Evolutionary conservation across 2,888 invertebrate genomes (phyloP).

Genomic region (Suillia variegata): DNA sequence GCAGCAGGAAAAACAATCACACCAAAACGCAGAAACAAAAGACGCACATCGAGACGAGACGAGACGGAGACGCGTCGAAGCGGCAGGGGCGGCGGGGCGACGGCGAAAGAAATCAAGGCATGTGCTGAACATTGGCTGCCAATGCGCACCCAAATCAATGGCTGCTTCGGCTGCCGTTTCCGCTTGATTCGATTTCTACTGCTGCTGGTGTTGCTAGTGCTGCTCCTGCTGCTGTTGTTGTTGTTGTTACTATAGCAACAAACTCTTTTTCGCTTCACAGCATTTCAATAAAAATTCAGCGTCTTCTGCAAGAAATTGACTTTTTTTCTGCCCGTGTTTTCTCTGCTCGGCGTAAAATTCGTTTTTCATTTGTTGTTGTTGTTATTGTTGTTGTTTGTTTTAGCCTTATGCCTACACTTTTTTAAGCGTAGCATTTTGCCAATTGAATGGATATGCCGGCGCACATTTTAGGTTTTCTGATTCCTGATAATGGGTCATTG

Average conservation of each 20-base stretch:
- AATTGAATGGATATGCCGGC: constrained; percentile 14
- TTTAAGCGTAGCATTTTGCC: constrained; percentile 10
- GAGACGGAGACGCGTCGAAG: too few species aligned
- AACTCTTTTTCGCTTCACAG: constrained; percentile 13
- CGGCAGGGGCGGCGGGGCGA: too few species aligned
- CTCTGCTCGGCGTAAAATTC: not conserved
- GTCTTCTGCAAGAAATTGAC: too few species aligned
- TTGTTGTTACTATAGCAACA: not conserved
- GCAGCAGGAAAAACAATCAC: not conserved
- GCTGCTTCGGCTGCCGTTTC: constrained; percentile 1
- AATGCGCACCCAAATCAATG: not conserved
- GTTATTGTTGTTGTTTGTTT: not conserved
- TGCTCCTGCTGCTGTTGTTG: not conserved
- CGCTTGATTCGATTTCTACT: not conserved
- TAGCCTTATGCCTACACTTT: not conserved
- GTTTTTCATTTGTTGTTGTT: too few species aligned
- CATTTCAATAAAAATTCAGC: constrained; percentile 11
- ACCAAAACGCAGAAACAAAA: not conserved
- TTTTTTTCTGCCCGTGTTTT: not conserved
- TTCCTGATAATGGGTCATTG: too few species aligned
- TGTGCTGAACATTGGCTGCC: not conserved
- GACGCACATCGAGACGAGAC: not conserved
- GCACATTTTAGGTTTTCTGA: too few species aligned
- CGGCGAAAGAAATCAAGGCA: too few species aligned
- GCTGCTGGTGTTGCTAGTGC: not conserved